Percentiles rank a stretch among this genome's conserved stretches.
Conservation (phyloP, 2,797 vertebrate species). For the Melanotaenia pygmaea region DNA sequence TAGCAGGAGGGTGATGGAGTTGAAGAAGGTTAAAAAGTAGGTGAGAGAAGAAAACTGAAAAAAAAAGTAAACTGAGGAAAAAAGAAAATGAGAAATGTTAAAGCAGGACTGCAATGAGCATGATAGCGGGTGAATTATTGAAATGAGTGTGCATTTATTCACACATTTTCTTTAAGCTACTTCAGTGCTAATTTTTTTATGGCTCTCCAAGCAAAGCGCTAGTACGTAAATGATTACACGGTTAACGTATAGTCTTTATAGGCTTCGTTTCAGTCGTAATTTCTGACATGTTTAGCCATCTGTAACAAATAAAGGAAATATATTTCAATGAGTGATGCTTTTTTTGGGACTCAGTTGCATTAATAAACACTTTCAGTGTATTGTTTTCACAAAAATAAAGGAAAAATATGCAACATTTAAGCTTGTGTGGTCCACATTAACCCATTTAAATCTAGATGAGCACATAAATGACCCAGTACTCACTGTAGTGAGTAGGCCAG, state of each 20-base stretch:
- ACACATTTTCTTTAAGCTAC: no score
- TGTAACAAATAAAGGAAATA: no score
- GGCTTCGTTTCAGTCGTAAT: no score
- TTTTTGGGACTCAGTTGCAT: background rate
- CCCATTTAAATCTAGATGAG: no score
- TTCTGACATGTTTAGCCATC: no score
- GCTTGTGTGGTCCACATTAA: background rate
- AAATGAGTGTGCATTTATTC: background rate
- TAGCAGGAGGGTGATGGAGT: slow-evolving; percentile 10
- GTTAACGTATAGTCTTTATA: no score
- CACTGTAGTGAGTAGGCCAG: background rate
- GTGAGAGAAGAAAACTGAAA: slow-evolving; percentile 27
- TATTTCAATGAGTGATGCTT: no score
- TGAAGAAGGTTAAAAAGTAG: slow-evolving; percentile 47
- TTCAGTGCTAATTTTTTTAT: no score
- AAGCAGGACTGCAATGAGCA: background rate
- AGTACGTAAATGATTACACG: no score
- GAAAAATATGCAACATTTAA: background rate
- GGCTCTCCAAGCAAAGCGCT: no score
- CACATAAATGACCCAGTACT: background rate
- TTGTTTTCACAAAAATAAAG: background rate
- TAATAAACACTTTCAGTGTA: background rate
- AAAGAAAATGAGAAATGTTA: background rate
- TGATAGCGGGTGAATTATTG: background rate
- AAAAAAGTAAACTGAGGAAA: background rate